These are phyloP conservation scores for Esox lucius DNA, from an alignment of 2,797 vertebrate species.

Conservation along the genomic window DNA sequence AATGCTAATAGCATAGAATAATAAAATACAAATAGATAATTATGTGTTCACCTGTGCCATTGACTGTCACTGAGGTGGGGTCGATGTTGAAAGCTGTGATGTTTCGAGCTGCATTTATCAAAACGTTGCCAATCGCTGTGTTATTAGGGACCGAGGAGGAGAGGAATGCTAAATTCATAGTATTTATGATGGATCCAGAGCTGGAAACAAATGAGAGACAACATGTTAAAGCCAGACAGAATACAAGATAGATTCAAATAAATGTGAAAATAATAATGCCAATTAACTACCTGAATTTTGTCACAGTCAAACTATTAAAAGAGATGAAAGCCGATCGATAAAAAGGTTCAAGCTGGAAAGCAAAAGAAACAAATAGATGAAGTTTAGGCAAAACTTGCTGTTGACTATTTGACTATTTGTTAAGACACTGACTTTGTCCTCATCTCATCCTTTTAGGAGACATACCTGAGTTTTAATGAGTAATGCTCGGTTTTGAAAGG, in stretches of 20 bases:
- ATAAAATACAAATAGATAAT: not conserved
- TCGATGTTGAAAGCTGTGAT: conserved; percentile 52
- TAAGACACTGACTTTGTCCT: not conserved
- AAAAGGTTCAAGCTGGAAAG: conserved; percentile 50
- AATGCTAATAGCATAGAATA: not conserved
- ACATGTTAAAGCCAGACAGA: not conserved
- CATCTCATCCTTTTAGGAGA: not conserved
- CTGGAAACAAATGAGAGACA: conserved; percentile 38
- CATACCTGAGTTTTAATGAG: conserved; percentile 43
- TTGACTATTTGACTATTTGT: not conserved
- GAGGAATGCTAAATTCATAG: conserved; percentile 18
- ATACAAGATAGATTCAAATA: not conserved
- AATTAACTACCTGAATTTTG: conserved; percentile 54
- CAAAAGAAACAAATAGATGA: not conserved
- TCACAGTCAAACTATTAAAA: conserved; percentile 37
- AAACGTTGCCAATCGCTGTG: conserved; percentile 35
- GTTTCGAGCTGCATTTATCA: conserved; percentile 39
- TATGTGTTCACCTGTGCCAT: conserved; percentile 34
- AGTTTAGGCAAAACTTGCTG: not conserved
- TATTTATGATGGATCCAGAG: conserved; percentile 43
- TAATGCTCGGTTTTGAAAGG: conserved; percentile 25
- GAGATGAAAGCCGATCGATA: conserved; percentile 24
- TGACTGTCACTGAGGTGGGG: conserved; percentile 25
- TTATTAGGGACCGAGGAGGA: conserved; percentile 12
- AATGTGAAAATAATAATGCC: not conserved